A percentile compares a stretch with the other conserved stretches of the same genome.
Evolutionary conservation across 2,888 invertebrate species (phyloP).

Genomic region (Nomada lathburiana): DNA sequence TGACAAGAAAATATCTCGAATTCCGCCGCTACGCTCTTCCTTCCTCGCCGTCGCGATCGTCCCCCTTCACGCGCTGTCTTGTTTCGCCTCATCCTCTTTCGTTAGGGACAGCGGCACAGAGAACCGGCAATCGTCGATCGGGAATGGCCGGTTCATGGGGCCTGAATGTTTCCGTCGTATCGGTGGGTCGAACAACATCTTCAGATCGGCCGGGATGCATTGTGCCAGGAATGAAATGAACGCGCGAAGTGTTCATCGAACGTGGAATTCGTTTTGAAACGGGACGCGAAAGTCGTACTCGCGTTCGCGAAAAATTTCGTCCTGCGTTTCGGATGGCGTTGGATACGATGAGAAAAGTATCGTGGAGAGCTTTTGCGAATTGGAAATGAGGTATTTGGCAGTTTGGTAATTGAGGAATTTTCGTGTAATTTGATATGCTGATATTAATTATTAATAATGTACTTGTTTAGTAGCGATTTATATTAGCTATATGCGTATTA

Average conservation of each 20-base stretch:
- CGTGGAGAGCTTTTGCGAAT: background rate
- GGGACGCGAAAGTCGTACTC: conserved; percentile 35
- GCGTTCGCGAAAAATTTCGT: conserved; percentile 46
- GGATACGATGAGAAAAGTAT: background rate
- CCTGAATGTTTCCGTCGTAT: conserved; percentile 54
- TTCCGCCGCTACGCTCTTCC: conserved; percentile 63
- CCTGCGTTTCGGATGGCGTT: background rate
- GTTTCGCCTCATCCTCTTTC: conserved; percentile 18
- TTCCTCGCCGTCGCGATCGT: conserved; percentile 28
- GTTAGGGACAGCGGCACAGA: conserved; percentile 27
- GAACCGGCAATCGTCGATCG: conserved; percentile 19
- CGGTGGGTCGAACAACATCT: conserved; percentile 59
- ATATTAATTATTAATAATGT: too few relatives aligned
- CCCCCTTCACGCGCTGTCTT: conserved; percentile 19
- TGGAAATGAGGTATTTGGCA: too few relatives aligned
- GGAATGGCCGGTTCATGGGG: conserved; percentile 37
- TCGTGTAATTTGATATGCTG: too few relatives aligned
- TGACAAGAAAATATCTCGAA: conserved; percentile 74
- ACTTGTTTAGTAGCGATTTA: too few relatives aligned
- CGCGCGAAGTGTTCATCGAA: conserved; percentile 39
- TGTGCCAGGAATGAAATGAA: conserved; percentile 45
- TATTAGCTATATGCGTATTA: too few relatives aligned
- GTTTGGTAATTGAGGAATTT: too few relatives aligned
- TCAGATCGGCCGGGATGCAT: conserved; percentile 43
- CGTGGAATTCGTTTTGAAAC: conserved; percentile 48